phyloP scores from a whole-genome alignment of 2,797 vertebrate species.

The Myotis myotis region DNA sequence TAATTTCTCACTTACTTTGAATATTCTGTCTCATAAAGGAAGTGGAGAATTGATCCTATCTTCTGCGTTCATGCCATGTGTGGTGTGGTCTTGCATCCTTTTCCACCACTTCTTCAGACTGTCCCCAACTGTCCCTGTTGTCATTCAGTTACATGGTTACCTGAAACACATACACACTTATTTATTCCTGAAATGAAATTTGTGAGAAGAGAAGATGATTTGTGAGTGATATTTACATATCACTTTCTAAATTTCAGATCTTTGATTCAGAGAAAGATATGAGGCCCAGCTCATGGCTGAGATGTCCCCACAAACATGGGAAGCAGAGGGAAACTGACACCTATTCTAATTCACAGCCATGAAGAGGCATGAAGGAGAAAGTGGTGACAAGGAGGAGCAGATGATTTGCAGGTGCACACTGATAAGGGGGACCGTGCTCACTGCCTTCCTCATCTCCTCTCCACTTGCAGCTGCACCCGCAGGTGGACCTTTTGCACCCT shows the following conservation, averaged over 20 bases:
- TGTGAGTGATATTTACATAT: background rate
- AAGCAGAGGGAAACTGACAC: background rate
- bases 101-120: background rate
- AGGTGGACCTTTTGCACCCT: background rate
- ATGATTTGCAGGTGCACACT: background rate
- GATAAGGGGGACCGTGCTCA: accelerated
- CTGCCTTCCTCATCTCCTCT: background rate
- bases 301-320: too few relatives aligned
- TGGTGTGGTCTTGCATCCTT: too few relatives aligned
- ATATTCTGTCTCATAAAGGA: background rate
- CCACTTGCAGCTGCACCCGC: background rate
- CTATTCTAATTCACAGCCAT: background rate
- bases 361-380: background rate
- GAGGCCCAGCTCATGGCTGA: background rate
- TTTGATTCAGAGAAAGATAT: background rate
- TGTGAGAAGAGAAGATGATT: background rate
- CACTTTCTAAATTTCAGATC: background rate
- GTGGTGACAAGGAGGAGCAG: background rate
- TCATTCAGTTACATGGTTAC: background rate
- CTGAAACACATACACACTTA: background rate
- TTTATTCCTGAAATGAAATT: background rate
- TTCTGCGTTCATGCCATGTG: background rate
- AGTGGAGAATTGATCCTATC: background rate
- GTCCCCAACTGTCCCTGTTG: background rate
- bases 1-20: background rate